Base-by-base conservation (phyloP, 2,113 vertebrate species). In the Eptesicus fuscus region DNA sequence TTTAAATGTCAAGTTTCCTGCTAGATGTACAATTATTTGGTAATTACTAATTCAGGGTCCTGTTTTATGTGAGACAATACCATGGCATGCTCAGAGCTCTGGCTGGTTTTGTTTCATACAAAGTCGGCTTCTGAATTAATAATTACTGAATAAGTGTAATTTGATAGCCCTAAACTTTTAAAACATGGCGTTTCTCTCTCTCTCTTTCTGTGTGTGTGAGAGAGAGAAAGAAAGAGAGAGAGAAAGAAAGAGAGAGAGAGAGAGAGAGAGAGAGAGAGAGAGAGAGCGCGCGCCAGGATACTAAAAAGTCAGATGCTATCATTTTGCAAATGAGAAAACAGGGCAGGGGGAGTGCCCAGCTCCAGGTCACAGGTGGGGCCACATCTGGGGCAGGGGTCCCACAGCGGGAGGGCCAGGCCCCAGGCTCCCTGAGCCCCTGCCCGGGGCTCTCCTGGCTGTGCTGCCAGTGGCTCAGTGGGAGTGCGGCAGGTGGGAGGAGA, bases 1-100 rank as follows among this genome's bases (percentile, higher is more conserved):
- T 84, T 88, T 44, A 94, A 96, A 95, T 47, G 90, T 90, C 95
- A 88, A n/a, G 40, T 94, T 95, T 94, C 47, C 16, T 25, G 82
- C 86, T 78, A 85, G 80, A 88, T 49, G 47, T 37, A 35, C 40
- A 44, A 90, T 74, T 56, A 56, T 85, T 93, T 73, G 35, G 65
- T 70, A 30, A 83, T 93, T 42, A 76, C 83, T 47, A 67, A 85
- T 78, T 92, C 78, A 42, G 30, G 69, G 47, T n/a, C 70, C 70
- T 87, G 37, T 71, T 76, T 83, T 20, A 1, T 47, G 44, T 35
- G 44, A 85, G 73, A 63, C n/a, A 23, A 92, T 90, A 69, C 42
- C 47, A 9, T 30, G 77, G 56, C 47, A 16, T 5, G 23, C 53
- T 78, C 87, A 61, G 47, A 82, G 69, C 35, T 76, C 71, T 47